phyloP scores from a whole-genome alignment of 2,888 invertebrate species.

The Crossocerus cetratus region DNA sequence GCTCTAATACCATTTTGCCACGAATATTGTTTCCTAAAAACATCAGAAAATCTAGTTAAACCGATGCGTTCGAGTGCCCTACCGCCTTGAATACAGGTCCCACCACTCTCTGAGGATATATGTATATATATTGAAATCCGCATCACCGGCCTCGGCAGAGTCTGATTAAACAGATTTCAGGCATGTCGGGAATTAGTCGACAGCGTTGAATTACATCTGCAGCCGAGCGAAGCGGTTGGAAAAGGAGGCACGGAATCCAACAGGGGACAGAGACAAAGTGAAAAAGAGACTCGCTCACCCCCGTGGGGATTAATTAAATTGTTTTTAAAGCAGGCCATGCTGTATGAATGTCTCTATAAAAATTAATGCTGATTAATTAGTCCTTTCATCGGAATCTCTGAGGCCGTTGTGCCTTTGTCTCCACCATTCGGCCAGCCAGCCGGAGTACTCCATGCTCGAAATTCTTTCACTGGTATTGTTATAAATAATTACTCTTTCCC shows the following conservation, averaged over 20 bases:
- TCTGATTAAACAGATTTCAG: conserved; percentile 58
- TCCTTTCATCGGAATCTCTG: conserved; percentile 32
- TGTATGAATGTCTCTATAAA: conserved; percentile 52
- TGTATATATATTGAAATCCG: neutral
- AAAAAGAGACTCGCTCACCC: neutral
- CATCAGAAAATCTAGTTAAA: too few relatives aligned
- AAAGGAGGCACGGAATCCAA: neutral
- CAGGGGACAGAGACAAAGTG: neutral
- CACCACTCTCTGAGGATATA: too few relatives aligned
- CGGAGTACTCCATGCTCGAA: conserved; percentile 14
- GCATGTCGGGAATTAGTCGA: conserved; percentile 47
- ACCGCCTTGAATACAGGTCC: too few relatives aligned
- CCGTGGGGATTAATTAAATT: conserved; percentile 52
- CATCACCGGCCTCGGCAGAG: conserved; percentile 11
- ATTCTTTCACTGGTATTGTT: conserved; percentile 5
- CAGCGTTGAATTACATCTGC: conserved; percentile 47
- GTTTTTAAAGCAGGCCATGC: conserved; percentile 51
- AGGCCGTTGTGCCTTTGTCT: conserved; percentile 4
- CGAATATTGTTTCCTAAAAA: too few relatives aligned
- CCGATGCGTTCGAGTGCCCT: too few relatives aligned
- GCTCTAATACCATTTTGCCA: too few relatives aligned
- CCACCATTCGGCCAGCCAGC: conserved; percentile 6
- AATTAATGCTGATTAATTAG: conserved; percentile 66
- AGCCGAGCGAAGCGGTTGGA: conserved; percentile 14
- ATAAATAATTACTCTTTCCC: conserved; percentile 26